phyloP scores from a whole-genome alignment of 2,888 invertebrate genomes.

The Xiphydria camelus region DNA sequence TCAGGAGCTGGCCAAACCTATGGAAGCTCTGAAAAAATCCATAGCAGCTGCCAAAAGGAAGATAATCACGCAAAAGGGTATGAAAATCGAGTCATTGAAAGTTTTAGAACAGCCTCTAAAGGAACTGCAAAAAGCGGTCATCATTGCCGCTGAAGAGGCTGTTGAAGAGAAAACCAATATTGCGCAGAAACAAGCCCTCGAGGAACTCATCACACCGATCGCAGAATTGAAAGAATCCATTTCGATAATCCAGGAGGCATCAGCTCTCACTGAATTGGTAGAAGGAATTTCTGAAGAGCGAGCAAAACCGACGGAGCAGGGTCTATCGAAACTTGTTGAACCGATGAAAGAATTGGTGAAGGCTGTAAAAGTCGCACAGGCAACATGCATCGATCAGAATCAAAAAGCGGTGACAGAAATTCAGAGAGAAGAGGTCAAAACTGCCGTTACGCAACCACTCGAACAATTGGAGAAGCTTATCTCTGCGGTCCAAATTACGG shows the following conservation, averaged over 20 bases:
- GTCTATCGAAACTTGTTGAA: slow-evolving; percentile 14
- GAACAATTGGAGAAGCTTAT: slow-evolving; percentile 5
- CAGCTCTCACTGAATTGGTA: slow-evolving; percentile 53
- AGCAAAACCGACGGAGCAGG: slow-evolving; percentile 2
- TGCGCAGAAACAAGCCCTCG: slow-evolving; percentile 16
- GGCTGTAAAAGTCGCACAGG: slow-evolving; percentile 15
- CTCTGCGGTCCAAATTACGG: not conserved
- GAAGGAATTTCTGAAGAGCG: slow-evolving; percentile 41
- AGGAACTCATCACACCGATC: slow-evolving; percentile 18
- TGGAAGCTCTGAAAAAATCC: slow-evolving; percentile 11
- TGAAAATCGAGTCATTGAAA: slow-evolving; percentile 12
- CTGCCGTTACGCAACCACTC: slow-evolving; percentile 6
- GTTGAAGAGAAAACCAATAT: too few relatives aligned
- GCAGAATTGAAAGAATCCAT: slow-evolving; percentile 24
- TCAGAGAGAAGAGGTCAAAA: slow-evolving; percentile 1
- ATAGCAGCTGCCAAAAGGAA: slow-evolving; percentile 15
- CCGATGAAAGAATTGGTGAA: slow-evolving; percentile 21
- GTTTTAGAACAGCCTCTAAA: slow-evolving; percentile 36
- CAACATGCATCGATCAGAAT: not conserved
- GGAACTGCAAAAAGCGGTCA: slow-evolving; percentile 39
- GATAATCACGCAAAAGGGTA: not conserved
- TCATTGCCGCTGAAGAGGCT: slow-evolving; percentile 2
- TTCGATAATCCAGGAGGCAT: slow-evolving; percentile 47
- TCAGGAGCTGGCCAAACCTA: not conserved
- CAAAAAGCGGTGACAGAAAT: slow-evolving; percentile 3